phyloP scores from a whole-genome alignment of 2,797 vertebrate genomes.

The Alca torda region DNA sequence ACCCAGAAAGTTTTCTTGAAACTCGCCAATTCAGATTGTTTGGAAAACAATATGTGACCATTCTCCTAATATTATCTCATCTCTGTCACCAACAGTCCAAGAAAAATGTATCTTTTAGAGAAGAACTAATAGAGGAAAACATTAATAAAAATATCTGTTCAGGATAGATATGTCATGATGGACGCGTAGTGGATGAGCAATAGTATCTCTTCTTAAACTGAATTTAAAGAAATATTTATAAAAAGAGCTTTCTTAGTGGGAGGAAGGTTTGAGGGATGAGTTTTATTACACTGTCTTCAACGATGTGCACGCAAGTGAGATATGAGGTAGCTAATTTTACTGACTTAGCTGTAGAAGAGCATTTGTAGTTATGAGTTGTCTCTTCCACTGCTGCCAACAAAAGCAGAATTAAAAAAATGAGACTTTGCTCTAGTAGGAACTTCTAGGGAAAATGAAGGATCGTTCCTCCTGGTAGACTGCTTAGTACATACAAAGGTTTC shows the following conservation, averaged over 20 bases:
- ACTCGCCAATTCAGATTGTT: background rate
- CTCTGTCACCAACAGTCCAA: background rate
- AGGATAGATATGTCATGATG: background rate
- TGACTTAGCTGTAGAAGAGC: background rate
- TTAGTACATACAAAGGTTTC: background rate
- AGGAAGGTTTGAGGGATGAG: background rate
- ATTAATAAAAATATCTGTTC: background rate
- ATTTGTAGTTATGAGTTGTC: background rate
- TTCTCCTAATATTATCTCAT: background rate
- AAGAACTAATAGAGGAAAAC: background rate
- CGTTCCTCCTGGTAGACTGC: background rate
- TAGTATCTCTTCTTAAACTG: background rate
- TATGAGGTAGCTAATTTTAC: background rate
- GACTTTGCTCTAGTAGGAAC: background rate
- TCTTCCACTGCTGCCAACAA: background rate
- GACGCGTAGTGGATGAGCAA: background rate
- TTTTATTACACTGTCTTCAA: background rate
- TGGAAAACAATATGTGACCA: background rate
- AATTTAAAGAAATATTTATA: background rate
- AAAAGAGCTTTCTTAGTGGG: background rate
- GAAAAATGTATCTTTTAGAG: background rate
- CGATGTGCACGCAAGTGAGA: background rate
- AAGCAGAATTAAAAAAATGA: background rate
- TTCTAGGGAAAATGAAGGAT: background rate
- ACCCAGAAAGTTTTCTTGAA: background rate